phyloP scores from a whole-genome alignment of 2,113 vertebrate genomes.

The Chionis minor region DNA sequence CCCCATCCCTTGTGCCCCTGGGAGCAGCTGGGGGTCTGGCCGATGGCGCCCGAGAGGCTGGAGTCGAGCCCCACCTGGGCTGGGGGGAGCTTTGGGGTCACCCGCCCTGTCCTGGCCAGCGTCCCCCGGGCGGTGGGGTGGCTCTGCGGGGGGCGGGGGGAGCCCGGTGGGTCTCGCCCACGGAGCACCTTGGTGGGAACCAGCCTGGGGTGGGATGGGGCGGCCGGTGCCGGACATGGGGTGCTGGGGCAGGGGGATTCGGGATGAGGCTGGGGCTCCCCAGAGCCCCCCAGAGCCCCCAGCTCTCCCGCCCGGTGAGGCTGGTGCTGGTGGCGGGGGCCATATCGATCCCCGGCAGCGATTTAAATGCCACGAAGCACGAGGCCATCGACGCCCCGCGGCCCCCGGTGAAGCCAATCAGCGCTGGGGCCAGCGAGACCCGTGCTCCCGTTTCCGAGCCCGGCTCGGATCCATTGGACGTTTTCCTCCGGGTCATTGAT shows the following conservation, averaged over 20 bases:
- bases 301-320: background rate
- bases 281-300: background rate
- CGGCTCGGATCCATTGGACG: fast-evolving
- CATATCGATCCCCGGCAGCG: background rate
- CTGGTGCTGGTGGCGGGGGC: background rate
- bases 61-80: background rate
- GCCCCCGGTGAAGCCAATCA: background rate
- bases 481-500: background rate
- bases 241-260: background rate
- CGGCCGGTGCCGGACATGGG: fast-evolving
- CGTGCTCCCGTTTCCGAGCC: fast-evolving
- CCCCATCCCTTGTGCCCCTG: background rate
- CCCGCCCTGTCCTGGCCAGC: background rate
- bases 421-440: background rate
- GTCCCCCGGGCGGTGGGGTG: too few relatives aligned
- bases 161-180: fast-evolving
- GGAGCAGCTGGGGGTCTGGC: background rate
- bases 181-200: background rate
- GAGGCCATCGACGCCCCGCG: background rate
- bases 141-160: too few relatives aligned
- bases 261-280: background rate
- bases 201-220: background rate
- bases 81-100: background rate
- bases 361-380: background rate
- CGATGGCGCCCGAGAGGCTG: background rate